Evolutionary conservation across 1,140 invertebrate genomes (phyloP), one percentile per base, ranked within the genome.

Genomic region (Laodelphax striatellus): DNA sequence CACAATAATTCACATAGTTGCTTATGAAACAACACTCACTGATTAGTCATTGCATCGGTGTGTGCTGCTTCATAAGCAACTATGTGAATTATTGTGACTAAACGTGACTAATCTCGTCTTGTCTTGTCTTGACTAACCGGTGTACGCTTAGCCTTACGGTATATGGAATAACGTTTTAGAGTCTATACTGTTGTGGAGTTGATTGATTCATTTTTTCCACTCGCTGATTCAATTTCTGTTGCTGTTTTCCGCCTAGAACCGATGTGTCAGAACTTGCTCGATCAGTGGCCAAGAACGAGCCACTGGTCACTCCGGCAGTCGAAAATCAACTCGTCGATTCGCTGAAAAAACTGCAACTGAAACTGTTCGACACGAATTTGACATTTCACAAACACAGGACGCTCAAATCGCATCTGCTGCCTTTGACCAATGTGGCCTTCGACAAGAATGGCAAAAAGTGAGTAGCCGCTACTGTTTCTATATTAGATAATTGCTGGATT

Each of bases 401-500:
- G n/a, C 70, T 90, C 14, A 77, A 80, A 69, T 82, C 85, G 0
- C 88, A 91, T 72, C 79, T 89, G 21, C 72, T 90, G 50, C 88
- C 88, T 11, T 70, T 91, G 2, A 90, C 88, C 5, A 89, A 89
- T 73, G 82, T 89, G 11, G 80, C 83, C 46, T 86, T 90, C 68
- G 83, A 86, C 68, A 84, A 84, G 66, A 76, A 73, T 52, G 85
- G 85, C 0, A 77, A 79, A 52, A 80, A 76, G 82, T 83, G 72
- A 67, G 65, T 55, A 43, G 38, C 24, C 5, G 28, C 52, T 57
- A 44, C n/a, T n/a, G n/a, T n/a, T n/a, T n/a, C n/a, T n/a, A n/a
- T n/a, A n/a, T n/a, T n/a, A n/a, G n/a, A n/a, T n/a, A n/a, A n/a
- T n/a, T n/a, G n/a, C n/a, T n/a, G n/a, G n/a, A n/a, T n/a, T n/a